These are phyloP conservation scores for Gymnogyps californianus DNA, from an alignment of 2,113 vertebrate genomes.

Conservation along the genomic window DNA sequence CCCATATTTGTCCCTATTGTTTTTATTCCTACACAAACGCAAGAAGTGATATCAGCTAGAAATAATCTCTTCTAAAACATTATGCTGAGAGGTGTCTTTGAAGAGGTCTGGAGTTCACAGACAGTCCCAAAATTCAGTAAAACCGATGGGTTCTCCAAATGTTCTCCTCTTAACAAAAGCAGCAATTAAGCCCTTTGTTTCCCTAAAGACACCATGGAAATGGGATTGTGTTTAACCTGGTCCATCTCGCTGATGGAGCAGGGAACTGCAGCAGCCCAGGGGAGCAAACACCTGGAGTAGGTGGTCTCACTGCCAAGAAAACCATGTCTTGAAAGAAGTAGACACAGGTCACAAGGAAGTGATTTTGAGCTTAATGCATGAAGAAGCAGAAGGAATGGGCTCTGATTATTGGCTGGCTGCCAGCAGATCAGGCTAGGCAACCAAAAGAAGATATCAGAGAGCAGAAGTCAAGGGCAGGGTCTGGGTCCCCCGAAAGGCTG, in stretches of 20 bases:
- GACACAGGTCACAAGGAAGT: neutral
- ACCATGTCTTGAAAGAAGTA: neutral
- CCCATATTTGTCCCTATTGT: neutral
- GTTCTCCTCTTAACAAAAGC: neutral
- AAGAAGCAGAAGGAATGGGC: neutral
- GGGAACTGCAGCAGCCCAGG: neutral
- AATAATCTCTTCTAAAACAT: neutral
- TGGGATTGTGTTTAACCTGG: neutral
- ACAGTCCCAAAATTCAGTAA: neutral
- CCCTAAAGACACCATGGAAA: neutral
- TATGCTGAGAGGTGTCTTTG: neutral
- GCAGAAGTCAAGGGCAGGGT: neutral
- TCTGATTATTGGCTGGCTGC: neutral
- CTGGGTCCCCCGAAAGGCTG: neutral
- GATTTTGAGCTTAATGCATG: neutral
- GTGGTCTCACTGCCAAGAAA: neutral
- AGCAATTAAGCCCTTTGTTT: neutral
- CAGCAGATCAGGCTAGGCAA: neutral
- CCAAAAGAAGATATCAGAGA: neutral
- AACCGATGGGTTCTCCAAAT: neutral
- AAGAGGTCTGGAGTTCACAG: neutral
- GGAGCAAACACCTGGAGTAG: neutral
- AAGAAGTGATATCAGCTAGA: neutral
- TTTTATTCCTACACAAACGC: neutral
- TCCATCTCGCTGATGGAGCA: neutral